Base-by-base conservation (phyloP, 2,888 invertebrate genomes). In the Anoncus sp. region DNA sequence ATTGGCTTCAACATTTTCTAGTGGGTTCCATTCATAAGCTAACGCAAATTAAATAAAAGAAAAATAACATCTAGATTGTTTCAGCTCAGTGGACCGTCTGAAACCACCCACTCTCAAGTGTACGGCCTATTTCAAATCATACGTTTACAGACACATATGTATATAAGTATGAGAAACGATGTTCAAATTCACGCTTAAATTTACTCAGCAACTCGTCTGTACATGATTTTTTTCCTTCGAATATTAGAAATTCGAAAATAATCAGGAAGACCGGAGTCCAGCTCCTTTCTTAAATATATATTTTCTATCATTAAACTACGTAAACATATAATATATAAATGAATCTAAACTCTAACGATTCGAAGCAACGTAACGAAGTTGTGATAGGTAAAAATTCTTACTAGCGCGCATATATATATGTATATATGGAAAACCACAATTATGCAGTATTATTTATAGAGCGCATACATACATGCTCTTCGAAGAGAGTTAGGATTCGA, bases 281-380 rank as follows among this genome's bases (percentile, higher is more conserved):
- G 77, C 77, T 75, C 74, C 74, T 55, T 66, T 38, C 9, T 18
- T 43, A 14, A 27, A 38, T 45, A 73, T 57, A 69, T 24, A 40
- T 45, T 16, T 60, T 22, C 2, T 55, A 35, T 40, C 38, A 63
- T 70, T 9, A 53, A 40, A 16, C 22, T 40, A n/a, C 51, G 22
- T 40, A 49, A 55, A n/a, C n/a, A n/a, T 74, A 38, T 43, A 51
- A 43, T 67, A 69, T 77, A 65, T 47, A 70, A 77, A 59, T 51
- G 16, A 60, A 55, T 78, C 60, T 66, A 70, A 70, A 67, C 31
- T 72, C 72, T 72, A 77, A 73, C 62, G n/a, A n/a, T n/a, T n/a
- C n/a, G 72, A 57, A 72, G 67, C 72, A 63, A 69, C 67, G 51
- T 73, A 62, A 77, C 66, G 47, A 67, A 40, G 57, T 57, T 77